Evolutionary conservation across 2,113 vertebrate species (phyloP).

Genomic region (Prionailurus viverrinus): DNA sequence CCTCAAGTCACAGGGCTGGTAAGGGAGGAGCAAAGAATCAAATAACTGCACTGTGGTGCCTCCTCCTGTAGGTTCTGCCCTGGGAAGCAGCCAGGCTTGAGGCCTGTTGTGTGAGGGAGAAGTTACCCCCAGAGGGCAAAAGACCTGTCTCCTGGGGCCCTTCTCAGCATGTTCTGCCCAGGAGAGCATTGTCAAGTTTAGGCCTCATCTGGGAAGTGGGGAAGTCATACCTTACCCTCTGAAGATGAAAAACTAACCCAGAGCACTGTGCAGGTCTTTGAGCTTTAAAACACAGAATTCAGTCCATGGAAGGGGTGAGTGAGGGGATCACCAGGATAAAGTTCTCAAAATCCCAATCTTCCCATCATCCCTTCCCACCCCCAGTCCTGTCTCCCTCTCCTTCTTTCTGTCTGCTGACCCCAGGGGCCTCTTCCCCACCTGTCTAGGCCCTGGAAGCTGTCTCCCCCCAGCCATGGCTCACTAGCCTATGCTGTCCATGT

Average conservation of each 20-base stretch:
- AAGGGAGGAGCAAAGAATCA: neutral
- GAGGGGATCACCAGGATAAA: neutral
- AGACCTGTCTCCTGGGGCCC: neutral
- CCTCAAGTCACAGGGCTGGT: conserved; percentile 22
- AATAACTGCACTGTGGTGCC: neutral
- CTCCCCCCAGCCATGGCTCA: conserved; percentile 72
- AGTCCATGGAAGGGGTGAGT: neutral
- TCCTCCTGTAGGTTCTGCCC: neutral
- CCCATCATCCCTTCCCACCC: neutral
- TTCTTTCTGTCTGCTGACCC: neutral
- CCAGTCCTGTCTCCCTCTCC: neutral
- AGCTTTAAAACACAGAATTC: neutral
- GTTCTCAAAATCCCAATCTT: neutral
- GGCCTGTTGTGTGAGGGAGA: neutral
- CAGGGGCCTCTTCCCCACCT: neutral
- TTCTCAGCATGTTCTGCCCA: neutral
- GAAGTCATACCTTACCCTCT: neutral
- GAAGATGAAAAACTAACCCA: neutral
- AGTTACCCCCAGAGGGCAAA: neutral
- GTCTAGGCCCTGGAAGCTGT: conserved; percentile 71
- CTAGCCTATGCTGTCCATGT: conserved; percentile 57
- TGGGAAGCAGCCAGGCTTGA: neutral
- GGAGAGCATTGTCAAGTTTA: neutral
- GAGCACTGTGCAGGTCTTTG: neutral
- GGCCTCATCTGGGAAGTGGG: conserved; percentile 22